phyloP scores from a whole-genome alignment of 2,797 vertebrate species.

The Numenius phaeopus region DNA sequence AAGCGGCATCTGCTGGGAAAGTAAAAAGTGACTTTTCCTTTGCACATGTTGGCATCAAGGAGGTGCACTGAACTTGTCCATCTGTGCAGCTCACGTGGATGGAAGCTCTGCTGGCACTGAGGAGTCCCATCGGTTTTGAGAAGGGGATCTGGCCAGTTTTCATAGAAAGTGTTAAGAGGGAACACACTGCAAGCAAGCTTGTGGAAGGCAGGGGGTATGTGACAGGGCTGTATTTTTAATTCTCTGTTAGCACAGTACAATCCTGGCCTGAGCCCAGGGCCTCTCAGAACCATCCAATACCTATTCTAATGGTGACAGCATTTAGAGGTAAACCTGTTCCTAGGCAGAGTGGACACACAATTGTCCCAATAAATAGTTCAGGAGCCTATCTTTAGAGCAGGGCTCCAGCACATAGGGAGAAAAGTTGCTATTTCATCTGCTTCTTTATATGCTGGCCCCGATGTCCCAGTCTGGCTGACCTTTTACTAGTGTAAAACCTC shows the following conservation, averaged over 20 bases:
- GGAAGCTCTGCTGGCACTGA: neutral
- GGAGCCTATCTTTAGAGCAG: slow-evolving; percentile 7
- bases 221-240: neutral
- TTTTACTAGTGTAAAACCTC: slow-evolving; percentile 17
- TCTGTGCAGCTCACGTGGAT: neutral
- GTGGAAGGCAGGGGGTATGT: neutral
- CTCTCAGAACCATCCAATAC: neutral
- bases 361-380: neutral
- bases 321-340: neutral
- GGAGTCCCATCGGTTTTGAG: neutral
- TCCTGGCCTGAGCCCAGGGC: neutral
- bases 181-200: neutral
- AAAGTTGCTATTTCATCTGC: neutral
- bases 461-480: slow-evolving; percentile 10
- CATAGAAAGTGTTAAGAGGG: neutral
- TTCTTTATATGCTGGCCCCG: neutral
- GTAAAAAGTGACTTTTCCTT: neutral
- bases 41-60: neutral
- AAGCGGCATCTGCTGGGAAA: neutral
- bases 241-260: neutral
- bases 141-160: neutral
- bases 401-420: neutral
- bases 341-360: neutral
- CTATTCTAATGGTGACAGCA: neutral
- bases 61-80: neutral